Evolutionary conservation across 2,797 vertebrate species (phyloP).

Genomic region (Phyllotis vaccarum): DNA sequence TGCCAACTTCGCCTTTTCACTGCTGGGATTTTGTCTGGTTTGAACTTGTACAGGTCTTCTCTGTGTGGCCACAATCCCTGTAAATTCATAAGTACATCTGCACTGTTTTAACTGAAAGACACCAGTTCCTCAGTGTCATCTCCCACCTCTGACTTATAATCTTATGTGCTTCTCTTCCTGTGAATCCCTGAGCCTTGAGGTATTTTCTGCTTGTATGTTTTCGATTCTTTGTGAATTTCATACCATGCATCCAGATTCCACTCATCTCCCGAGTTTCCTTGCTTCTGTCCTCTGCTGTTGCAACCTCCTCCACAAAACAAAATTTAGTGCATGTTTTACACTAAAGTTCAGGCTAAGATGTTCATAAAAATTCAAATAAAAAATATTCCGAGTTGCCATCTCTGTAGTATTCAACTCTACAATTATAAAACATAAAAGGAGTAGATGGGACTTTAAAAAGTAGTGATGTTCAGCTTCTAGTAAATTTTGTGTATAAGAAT

Average conservation of each 20-base stretch:
- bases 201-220: too few relatives aligned
- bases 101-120: background rate
- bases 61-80: background rate
- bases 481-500: background rate
- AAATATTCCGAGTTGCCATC: background rate
- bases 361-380: background rate
- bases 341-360: background rate
- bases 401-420: background rate
- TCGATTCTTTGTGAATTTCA: background rate
- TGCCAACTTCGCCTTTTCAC: background rate
- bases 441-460: background rate
- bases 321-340: background rate
- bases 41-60: background rate
- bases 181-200: background rate
- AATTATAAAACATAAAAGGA: background rate
- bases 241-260: background rate
- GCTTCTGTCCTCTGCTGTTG: background rate
- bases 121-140: background rate
- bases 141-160: background rate
- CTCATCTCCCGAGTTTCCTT: background rate
- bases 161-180: too few relatives aligned
- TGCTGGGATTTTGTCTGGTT: background rate
- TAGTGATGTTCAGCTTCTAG: too few relatives aligned
- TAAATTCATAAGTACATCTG: too few relatives aligned
- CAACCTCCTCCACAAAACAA: background rate